phyloP scores from a whole-genome alignment of 2,888 invertebrate species.

The Drosophila ustulata region DNA sequence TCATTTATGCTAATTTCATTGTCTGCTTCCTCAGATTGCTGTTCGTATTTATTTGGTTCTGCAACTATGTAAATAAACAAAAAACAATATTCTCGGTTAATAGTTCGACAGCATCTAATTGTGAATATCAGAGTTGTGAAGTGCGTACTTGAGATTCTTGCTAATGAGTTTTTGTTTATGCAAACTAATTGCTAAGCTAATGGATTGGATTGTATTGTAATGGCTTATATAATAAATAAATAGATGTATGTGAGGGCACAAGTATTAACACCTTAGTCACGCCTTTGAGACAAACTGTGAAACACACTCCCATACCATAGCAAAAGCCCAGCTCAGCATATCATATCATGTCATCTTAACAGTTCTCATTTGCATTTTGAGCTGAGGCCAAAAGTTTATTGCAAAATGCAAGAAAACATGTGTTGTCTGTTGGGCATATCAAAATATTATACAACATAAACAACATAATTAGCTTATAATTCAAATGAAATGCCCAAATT shows the following conservation, averaged over 20 bases:
- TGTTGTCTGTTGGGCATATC: constrained; percentile 61
- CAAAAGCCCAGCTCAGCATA: too few relatives aligned
- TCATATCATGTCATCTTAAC: constrained; percentile 36
- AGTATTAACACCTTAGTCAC: constrained; percentile 29
- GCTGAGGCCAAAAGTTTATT: constrained; percentile 20
- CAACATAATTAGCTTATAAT: constrained; percentile 72
- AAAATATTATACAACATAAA: constrained; percentile 75
- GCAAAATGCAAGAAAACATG: constrained; percentile 59
- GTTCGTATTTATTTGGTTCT: constrained; percentile 1
- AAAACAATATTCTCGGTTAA: background rate
- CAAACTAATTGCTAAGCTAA: constrained; percentile 64
- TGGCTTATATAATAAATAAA: constrained; percentile 21
- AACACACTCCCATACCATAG: constrained; percentile 1
- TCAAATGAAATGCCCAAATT: constrained; percentile 53
- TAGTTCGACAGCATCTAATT: constrained; percentile 1
- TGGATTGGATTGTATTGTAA: constrained; percentile 38
- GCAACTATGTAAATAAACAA: background rate
- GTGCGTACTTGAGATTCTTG: constrained; percentile 50
- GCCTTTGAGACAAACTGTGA: constrained; percentile 11
- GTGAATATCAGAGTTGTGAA: constrained; percentile 21
- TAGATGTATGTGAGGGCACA: background rate
- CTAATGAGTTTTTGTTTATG: constrained; percentile 66
- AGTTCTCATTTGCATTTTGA: constrained; percentile 58
- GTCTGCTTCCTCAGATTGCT: background rate
- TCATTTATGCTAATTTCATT: background rate